A percentile compares a stretch with the other conserved stretches of the same genome.
phyloP scores from a whole-genome alignment of 2,797 vertebrate genomes.

The Lutjanus campechanus region DNA sequence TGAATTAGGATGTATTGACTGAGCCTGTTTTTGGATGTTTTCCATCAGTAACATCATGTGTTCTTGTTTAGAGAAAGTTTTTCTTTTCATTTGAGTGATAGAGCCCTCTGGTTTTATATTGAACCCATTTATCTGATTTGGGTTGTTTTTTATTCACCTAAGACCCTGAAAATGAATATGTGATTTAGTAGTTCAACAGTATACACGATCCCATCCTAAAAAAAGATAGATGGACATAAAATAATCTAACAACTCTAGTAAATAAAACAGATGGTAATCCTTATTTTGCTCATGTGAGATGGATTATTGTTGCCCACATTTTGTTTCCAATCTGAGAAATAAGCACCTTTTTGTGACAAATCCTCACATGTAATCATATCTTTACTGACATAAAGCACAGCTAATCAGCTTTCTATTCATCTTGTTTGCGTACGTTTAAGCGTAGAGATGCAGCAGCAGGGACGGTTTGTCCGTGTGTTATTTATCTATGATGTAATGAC shows the following conservation, averaged over 20 bases:
- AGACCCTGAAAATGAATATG: not conserved
- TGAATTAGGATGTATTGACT: not conserved
- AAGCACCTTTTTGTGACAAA: constrained; percentile 7
- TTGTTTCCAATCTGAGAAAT: constrained; percentile 22
- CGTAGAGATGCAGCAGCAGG: constrained; percentile 7
- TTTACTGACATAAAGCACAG: constrained; percentile 11
- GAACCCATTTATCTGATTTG: not conserved
- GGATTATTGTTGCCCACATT: constrained; percentile 6
- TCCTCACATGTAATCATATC: not conserved
- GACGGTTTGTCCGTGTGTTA: constrained; percentile 14
- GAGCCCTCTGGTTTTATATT: not conserved
- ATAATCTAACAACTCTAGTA: not conserved
- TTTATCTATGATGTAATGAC: constrained; percentile 45
- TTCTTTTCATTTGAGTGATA: not conserved
- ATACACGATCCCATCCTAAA: not conserved
- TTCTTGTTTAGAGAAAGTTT: not conserved
- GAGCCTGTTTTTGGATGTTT: not conserved
- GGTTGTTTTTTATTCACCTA: not conserved
- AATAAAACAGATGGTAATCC: constrained; percentile 4
- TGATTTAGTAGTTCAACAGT: not conserved
- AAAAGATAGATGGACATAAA: not conserved
- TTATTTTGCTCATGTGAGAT: constrained; percentile 24
- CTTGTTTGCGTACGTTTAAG: constrained; percentile 28
- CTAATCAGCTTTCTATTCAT: constrained; percentile 8
- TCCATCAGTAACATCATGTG: not conserved